Evolutionary conservation across 37 sponge, comb jelly and placozoan species (phyloP), one percentile per base, ranked within the genome.

Genomic region (Chondrosia reniformis): DNA sequence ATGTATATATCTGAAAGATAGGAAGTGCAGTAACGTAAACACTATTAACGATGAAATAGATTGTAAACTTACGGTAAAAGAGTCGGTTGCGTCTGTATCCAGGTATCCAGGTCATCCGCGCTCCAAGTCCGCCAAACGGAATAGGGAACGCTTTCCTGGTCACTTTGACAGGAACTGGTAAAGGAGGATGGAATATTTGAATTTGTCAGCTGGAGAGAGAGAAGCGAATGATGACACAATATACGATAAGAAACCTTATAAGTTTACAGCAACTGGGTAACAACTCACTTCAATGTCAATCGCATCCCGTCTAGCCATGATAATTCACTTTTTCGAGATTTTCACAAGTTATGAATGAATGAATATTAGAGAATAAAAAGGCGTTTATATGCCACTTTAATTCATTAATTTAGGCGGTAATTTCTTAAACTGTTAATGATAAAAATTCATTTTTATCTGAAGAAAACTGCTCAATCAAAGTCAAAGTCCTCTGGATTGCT

Each of bases 401-500:
- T n/a, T n/a, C n/a, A n/a, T n/a, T n/a, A n/a, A n/a, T n/a, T n/a
- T n/a, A n/a, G n/a, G n/a, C n/a, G n/a, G n/a, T n/a, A n/a, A n/a
- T n/a, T n/a, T n/a, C n/a, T n/a, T n/a, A n/a, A n/a, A n/a, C n/a
- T n/a, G n/a, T n/a, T n/a, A n/a, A n/a, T n/a, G n/a, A n/a, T n/a
- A n/a, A n/a, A n/a, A n/a, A n/a, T n/a, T n/a, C n/a, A n/a, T n/a
- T n/a, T n/a, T n/a, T n/a, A n/a, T n/a, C n/a, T n/a, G n/a, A n/a
- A n/a, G n/a, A n/a, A n/a, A n/a, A n/a, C n/a, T n/a, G n/a, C n/a
- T n/a, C n/a, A n/a, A n/a, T n/a, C n/a, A n/a, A n/a, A n/a, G n/a
- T n/a, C n/a, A n/a, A n/a, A n/a, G 5, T 88, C 84, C n/a, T 89
- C 89, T 17, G 82, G 82, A 4, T 61, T 82, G 15, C 85, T 84